These are phyloP conservation scores for Neostethus bicornis DNA, from an alignment of 2,797 vertebrate genomes.

Conservation along the genomic window DNA sequence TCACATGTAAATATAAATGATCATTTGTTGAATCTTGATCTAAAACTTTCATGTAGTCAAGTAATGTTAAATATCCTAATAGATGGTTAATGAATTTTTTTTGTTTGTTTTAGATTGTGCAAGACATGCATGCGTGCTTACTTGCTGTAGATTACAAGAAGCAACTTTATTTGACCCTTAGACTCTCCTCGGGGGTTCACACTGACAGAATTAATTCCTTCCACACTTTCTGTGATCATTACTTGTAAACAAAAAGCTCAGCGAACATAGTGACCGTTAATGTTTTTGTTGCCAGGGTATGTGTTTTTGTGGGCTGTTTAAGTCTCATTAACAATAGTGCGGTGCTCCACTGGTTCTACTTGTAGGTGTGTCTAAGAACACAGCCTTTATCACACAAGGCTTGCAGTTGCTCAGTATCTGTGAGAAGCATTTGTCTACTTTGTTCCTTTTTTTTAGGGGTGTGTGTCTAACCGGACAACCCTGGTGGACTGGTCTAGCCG, in stretches of 20 bases:
- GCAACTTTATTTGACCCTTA: constrained; percentile 1
- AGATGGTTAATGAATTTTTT: background rate
- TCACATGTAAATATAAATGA: constrained; percentile 14
- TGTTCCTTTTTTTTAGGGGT: constrained; percentile 23
- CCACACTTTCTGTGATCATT: constrained; percentile 16
- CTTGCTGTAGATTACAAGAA: background rate
- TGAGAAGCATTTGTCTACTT: constrained; percentile 11
- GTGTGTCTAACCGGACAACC: constrained; percentile 48
- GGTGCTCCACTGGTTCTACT: constrained; percentile 6
- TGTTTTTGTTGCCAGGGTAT: constrained; percentile 43
- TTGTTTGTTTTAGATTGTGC: background rate
- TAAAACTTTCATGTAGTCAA: background rate
- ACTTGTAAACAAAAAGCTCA: constrained; percentile 9
- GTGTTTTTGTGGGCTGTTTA: constrained; percentile 30
- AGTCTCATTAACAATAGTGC: constrained; percentile 16
- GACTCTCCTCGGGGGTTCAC: background rate
- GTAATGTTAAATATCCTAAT: background rate
- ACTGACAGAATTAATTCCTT: constrained; percentile 19
- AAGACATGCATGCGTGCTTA: background rate
- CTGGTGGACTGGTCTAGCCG: constrained; percentile 43
- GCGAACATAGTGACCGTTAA: constrained; percentile 15
- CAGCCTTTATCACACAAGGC: constrained; percentile 24
- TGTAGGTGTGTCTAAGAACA: constrained; percentile 48
- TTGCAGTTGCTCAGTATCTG: constrained; percentile 5
- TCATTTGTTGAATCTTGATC: background rate